phyloP scores from a whole-genome alignment of 1,140 invertebrate genomes.

The Halyomorpha halys region DNA sequence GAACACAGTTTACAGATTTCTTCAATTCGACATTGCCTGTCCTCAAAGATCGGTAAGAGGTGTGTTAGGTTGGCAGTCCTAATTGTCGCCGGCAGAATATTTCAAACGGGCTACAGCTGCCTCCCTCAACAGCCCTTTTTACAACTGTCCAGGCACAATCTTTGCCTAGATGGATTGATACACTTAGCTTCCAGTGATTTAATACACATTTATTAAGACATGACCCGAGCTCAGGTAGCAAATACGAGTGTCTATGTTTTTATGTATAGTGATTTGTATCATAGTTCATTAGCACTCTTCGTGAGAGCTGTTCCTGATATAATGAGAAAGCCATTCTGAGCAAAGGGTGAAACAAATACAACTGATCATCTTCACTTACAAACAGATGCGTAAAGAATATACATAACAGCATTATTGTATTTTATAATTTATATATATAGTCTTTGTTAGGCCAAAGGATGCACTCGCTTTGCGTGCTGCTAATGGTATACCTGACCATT shows the following conservation, averaged over 20 bases:
- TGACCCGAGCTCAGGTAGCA: constrained; percentile 5
- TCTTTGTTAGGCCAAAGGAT: constrained; percentile 26
- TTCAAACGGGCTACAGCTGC: constrained; percentile 10
- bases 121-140: constrained; percentile 19
- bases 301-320: background rate
- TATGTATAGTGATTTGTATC: constrained; percentile 8
- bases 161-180: constrained; percentile 2
- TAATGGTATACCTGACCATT: constrained; percentile 17
- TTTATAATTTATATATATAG: constrained; percentile 27
- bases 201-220: constrained; percentile 2
- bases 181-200: constrained; percentile 2
- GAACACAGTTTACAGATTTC: constrained; percentile 33
- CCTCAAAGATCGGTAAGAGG: constrained; percentile 6
- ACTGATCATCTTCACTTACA: background rate
- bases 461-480: constrained; percentile 28
- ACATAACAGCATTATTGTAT: constrained; percentile 25
- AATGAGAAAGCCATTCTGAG: background rate
- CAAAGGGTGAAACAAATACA: too few relatives aligned
- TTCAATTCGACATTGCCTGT: constrained; percentile 8
- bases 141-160: background rate
- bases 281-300: constrained; percentile 14
- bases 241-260: constrained; percentile 7
- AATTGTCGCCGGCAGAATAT: background rate
- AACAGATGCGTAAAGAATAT: constrained; percentile 11
- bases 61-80: constrained; percentile 20